These are phyloP conservation scores for Stegophylla sp. DNA, from an alignment of 2,888 invertebrate species.

Conservation along the genomic window DNA sequence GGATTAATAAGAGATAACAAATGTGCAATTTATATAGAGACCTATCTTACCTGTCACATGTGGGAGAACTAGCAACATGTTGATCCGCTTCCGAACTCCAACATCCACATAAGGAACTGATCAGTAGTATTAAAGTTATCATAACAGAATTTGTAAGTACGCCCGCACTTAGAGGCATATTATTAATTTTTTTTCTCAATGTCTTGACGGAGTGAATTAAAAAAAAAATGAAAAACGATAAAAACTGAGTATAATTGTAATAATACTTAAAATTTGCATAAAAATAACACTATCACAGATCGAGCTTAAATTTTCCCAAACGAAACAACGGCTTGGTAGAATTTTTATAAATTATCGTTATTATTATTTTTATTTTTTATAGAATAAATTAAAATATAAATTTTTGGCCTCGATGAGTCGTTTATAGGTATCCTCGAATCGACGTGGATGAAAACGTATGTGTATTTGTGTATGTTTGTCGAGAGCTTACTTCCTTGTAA, in stretches of 20 bases:
- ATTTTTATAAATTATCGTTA: conserved; percentile 18
- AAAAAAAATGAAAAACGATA: not conserved
- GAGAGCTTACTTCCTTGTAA: conserved; percentile 46
- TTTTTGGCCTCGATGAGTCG: conserved; percentile 8
- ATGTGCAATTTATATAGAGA: not conserved
- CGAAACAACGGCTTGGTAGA: not conserved
- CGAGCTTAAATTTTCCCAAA: conserved; percentile 4
- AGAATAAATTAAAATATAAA: not conserved
- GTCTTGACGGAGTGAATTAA: conserved; percentile 16
- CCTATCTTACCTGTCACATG: conserved; percentile 53
- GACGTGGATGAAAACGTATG: conserved; percentile 8
- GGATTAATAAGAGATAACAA: conserved; percentile 25
- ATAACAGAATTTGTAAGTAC: conserved; percentile 32
- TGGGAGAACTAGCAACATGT: conserved; percentile 14
- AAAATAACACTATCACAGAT: conserved; percentile 50
- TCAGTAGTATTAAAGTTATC: conserved; percentile 28
- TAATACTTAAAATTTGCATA: conserved; percentile 26
- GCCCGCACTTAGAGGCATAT: conserved; percentile 42
- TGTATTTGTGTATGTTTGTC: too few species aligned
- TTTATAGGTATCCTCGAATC: conserved; percentile 20
- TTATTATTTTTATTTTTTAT: conserved; percentile 14
- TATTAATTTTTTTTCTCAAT: not conserved
- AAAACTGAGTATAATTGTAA: not conserved
- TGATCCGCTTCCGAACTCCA: conserved; percentile 48
- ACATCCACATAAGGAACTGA: conserved; percentile 29